Base-by-base conservation (phyloP, 1,140 invertebrate species). In the Paracyclopina nana region DNA sequence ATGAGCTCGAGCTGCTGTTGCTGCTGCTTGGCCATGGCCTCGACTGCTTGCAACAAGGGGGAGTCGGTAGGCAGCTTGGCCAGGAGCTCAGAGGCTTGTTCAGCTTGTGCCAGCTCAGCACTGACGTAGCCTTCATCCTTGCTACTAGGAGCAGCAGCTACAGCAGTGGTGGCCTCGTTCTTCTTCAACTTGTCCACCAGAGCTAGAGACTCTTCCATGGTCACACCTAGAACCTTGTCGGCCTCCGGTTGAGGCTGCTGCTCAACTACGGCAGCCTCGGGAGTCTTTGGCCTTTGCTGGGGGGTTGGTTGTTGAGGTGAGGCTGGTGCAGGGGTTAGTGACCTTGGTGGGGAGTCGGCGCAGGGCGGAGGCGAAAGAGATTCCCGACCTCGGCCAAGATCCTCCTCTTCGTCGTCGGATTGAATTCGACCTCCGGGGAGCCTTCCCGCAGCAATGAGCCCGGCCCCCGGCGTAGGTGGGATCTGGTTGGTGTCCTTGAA, bases 251-350 rank as follows among this genome's bases (percentile, higher is more conserved):
- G 1, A 2, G 38, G 45, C 45, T 46, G 45, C 22, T 55, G 50
- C 45, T 55, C 54, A 29, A 46, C 48, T 45, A 22, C 38, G 38
- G 48, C 40, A 46, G 52, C 54, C 50, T 28, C n/a, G n/a, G n/a
- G n/a, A n/a, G n/a, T n/a, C n/a, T n/a, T n/a, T n/a, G n/a, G n/a
- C n/a, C n/a, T n/a, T n/a, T n/a, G n/a, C n/a, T n/a, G n/a, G n/a
- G n/a, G n/a, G n/a, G n/a, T n/a, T n/a, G n/a, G n/a, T n/a, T n/a
- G n/a, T n/a, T n/a, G n/a, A n/a, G n/a, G n/a, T n/a, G n/a, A n/a
- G n/a, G n/a, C n/a, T n/a, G n/a, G n/a, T n/a, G n/a, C n/a, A n/a
- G n/a, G n/a, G n/a, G n/a, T n/a, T n/a, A n/a, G n/a, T n/a, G n/a
- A n/a, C n/a, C n/a, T n/a, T n/a, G n/a, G n/a, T n/a, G n/a, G n/a